Conservation (phyloP, 1,140 invertebrate species). For the Ylistrum balloti region DNA sequence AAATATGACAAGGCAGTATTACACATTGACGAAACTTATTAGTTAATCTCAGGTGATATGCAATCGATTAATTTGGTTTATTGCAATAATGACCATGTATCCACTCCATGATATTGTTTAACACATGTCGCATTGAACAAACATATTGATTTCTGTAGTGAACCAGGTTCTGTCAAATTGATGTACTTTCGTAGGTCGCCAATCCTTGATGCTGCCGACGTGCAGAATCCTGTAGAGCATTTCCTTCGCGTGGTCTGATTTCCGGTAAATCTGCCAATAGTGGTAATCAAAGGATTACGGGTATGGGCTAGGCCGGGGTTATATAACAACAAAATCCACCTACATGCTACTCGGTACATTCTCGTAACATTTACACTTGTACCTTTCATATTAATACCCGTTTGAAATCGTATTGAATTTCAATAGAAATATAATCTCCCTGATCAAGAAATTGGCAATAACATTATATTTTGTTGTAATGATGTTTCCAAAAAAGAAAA, state of each 20-base stretch:
- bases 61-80: too few relatives aligned
- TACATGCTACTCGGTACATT: not conserved
- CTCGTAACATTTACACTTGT: not conserved
- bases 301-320: not conserved
- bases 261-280: not conserved
- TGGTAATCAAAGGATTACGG: not conserved
- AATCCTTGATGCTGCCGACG: not conserved
- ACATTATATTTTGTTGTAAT: too few relatives aligned
- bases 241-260: not conserved
- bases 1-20: too few relatives aligned
- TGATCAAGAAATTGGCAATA: not conserved
- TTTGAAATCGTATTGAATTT: not conserved
- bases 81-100: too few relatives aligned
- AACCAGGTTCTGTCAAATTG: too few relatives aligned
- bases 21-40: too few relatives aligned
- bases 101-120: too few relatives aligned
- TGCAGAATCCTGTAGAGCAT: not conserved
- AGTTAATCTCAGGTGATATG: too few relatives aligned
- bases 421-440: not conserved
- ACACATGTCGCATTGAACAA: too few relatives aligned
- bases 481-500: too few relatives aligned
- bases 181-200: not conserved
- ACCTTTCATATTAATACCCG: too few relatives aligned
- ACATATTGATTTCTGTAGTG: too few relatives aligned
- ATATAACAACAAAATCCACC: not conserved